Conservation (phyloP, 1,140 invertebrate genomes). For the Thereuonema tuberculata region DNA sequence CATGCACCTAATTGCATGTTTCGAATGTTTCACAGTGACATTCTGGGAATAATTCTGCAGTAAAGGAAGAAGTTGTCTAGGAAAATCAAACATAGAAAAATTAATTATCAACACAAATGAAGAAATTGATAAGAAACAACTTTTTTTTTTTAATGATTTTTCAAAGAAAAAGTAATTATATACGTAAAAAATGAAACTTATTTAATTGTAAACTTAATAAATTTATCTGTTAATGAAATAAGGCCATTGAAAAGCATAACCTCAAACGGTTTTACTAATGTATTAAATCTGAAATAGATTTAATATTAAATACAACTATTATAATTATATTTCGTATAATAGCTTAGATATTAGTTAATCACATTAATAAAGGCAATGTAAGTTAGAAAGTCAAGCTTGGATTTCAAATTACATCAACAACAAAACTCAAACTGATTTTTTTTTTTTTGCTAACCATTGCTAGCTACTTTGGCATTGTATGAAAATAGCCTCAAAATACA, state of each 20-base stretch:
- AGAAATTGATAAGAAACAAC: background rate
- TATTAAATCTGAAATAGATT: no score
- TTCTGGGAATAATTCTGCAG: constrained; percentile 73
- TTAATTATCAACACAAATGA: constrained; percentile 25
- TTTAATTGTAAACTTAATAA: background rate
- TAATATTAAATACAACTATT: no score
- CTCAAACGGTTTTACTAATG: no score
- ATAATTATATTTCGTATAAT: no score
- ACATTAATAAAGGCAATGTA: no score
- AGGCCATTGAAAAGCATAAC: background rate
- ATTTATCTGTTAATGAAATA: background rate
- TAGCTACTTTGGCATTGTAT: no score
- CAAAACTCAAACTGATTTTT: no score
- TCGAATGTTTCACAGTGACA: constrained; percentile 87
- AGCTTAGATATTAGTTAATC: no score
- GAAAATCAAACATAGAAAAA: constrained; percentile 21
- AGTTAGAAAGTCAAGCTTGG: no score
- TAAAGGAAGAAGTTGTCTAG: constrained; percentile 51
- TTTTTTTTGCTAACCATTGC: no score
- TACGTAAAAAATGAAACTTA: background rate
- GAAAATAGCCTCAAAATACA: no score
- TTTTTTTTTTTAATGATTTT: constrained; percentile 44
- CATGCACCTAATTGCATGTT: constrained; percentile 86
- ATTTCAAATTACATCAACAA: no score
- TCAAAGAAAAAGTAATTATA: background rate